These are phyloP conservation scores for Rallus limicola DNA, from an alignment of 2,113 vertebrate genomes.

Conservation along the genomic window DNA sequence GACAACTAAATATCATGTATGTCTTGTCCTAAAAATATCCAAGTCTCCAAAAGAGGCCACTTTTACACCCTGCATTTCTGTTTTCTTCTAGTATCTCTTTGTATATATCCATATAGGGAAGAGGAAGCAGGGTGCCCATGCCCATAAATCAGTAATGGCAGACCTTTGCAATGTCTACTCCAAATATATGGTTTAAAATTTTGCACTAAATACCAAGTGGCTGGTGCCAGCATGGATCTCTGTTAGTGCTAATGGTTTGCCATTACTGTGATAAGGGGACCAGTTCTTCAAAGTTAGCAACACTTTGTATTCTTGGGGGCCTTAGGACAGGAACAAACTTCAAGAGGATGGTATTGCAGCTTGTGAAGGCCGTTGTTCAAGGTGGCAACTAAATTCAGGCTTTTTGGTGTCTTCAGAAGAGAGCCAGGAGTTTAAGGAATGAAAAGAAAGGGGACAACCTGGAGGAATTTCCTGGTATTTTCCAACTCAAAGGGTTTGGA, in stretches of 20 bases:
- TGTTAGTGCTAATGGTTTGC: neutral
- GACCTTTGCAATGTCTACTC: neutral
- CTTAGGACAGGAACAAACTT: neutral
- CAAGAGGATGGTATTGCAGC: neutral
- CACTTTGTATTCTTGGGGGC: too few relatives aligned
- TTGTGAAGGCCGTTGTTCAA: neutral
- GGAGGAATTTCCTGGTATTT: neutral
- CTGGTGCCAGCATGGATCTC: neutral
- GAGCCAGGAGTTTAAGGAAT: neutral
- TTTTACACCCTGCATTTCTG: neutral
- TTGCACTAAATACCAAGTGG: neutral
- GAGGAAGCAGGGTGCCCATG: neutral
- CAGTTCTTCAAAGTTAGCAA: neutral
- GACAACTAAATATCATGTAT: neutral
- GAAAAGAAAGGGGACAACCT: neutral
- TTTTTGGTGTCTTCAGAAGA: neutral
- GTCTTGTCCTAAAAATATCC: neutral
- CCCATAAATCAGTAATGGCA: neutral
- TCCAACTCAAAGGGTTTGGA: neutral
- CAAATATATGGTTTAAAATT: neutral
- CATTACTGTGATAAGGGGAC: neutral
- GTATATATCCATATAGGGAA: neutral
- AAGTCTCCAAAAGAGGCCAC: neutral
- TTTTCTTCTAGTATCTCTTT: neutral
- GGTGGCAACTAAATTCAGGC: neutral